Conservation (phyloP, 2,888 invertebrate species). For the Aphidius colemani region DNA sequence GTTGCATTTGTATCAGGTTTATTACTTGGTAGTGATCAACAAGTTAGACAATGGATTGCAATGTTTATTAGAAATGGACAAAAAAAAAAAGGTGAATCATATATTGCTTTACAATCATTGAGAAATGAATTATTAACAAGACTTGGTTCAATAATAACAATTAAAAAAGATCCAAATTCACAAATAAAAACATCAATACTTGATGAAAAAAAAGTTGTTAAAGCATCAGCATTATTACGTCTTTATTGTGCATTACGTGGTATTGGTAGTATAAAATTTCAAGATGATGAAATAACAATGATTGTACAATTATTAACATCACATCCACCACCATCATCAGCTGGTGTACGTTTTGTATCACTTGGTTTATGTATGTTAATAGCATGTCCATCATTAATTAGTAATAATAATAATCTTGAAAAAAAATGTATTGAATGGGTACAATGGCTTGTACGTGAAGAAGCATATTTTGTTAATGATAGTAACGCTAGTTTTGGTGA, state of each 20-base stretch:
- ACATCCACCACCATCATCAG: conserved; percentile 86
- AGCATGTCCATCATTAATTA: conserved; percentile 86
- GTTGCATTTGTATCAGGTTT: conserved; percentile 89
- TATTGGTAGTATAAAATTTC: conserved; percentile 90
- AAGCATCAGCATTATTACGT: conserved; percentile 87
- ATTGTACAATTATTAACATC: conserved; percentile 85
- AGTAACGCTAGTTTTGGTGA: conserved; percentile 90
- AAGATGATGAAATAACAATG: conserved; percentile 87
- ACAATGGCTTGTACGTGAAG: conserved; percentile 89
- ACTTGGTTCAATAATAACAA: conserved; percentile 68
- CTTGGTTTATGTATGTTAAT: conserved; percentile 92
- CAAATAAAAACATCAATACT: conserved; percentile 78
- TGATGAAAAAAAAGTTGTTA: conserved; percentile 73
- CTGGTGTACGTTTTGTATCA: conserved; percentile 91
- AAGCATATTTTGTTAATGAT: conserved; percentile 84
- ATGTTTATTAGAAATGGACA: conserved; percentile 87
- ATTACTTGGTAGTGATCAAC: conserved; percentile 86
- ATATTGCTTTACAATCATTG: conserved; percentile 71
- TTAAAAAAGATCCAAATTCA: conserved; percentile 67
- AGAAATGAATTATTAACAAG: conserved; percentile 78
- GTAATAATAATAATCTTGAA: conserved; percentile 69
- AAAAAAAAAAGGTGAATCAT: conserved; percentile 79
- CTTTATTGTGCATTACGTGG: conserved; percentile 92
- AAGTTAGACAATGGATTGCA: conserved; percentile 90
- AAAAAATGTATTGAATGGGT: conserved; percentile 90